Evolutionary conservation across 1,140 invertebrate genomes (phyloP), one percentile per base, ranked within the genome.

Genomic region (Bemisia tabaci): DNA sequence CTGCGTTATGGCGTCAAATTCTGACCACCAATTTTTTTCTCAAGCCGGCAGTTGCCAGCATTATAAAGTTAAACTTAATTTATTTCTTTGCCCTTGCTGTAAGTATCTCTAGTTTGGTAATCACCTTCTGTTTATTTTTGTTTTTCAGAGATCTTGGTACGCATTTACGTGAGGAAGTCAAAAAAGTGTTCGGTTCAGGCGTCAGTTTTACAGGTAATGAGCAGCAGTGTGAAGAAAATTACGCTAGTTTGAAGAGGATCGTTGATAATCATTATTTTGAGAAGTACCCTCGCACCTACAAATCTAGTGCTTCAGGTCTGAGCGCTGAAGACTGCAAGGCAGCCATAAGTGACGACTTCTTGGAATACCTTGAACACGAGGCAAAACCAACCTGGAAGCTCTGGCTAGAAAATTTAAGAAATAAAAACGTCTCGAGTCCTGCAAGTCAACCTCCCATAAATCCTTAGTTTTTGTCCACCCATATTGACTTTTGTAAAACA

Each of bases 61-160:
- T n/a, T n/a, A n/a, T n/a, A n/a, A n/a, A n/a, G n/a, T n/a, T n/a
- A n/a, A n/a, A n/a, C n/a, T n/a, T n/a, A n/a, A n/a, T n/a, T n/a
- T n/a, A n/a, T n/a, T n/a, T n/a, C n/a, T n/a, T n/a, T n/a, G n/a
- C n/a, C n/a, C n/a, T n/a, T n/a, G n/a, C n/a, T n/a, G n/a, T n/a
- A n/a, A n/a, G n/a, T n/a, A n/a, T n/a, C n/a, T n/a, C n/a, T n/a
- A n/a, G n/a, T n/a, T n/a, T n/a, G n/a, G n/a, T n/a, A n/a, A n/a
- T n/a, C n/a, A n/a, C n/a, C n/a, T n/a, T n/a, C n/a, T n/a, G n/a
- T n/a, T n/a, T 71, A 68, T 72, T 72, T 74, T 73, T 73, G 73
- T 73, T 71, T 81, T 81, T 71, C 77, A 91, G 91, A 73, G 90
- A 93, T 78, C 77, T 92, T 60, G 87, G 86, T 65, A 82, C 87